Conservation (phyloP, 2,797 vertebrate genomes). For the Takifugu rubripes region DNA sequence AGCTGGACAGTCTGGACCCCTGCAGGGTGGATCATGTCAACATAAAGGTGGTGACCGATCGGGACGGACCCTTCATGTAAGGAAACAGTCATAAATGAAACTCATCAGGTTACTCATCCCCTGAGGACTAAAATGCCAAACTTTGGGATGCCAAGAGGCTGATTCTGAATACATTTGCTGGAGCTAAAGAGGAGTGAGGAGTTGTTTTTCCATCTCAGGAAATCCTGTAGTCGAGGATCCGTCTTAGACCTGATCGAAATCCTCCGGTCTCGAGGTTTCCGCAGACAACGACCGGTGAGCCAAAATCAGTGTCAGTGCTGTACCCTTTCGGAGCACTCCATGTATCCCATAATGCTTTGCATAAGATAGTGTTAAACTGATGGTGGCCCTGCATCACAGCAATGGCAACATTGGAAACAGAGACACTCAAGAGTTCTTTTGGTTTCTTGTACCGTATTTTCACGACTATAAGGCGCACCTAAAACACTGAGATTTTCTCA, state of each 20-base stretch:
- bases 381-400: too few species aligned
- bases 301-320: not conserved
- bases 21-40: conserved; percentile 71
- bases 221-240: conserved; percentile 73
- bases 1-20: conserved; percentile 72
- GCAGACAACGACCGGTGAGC: conserved; percentile 69
- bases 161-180: not conserved
- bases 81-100: conserved; percentile 11
- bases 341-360: too few species aligned
- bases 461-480: too few species aligned
- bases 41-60: conserved; percentile 74
- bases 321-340: not conserved
- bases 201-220: conserved; percentile 51
- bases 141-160: not conserved
- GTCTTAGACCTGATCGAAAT: conserved; percentile 64
- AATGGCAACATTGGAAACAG: too few species aligned
- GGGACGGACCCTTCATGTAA: conserved; percentile 71
- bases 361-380: too few species aligned
- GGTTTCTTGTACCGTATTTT: too few species aligned
- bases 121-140: not conserved
- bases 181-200: not conserved
- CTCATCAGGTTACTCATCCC: not conserved
- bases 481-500: too few species aligned
- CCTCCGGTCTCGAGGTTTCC: conserved; percentile 70
- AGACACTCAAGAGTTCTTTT: too few species aligned